Base-by-base conservation (phyloP, 2,797 vertebrate genomes). In the Borostomias antarcticus region DNA sequence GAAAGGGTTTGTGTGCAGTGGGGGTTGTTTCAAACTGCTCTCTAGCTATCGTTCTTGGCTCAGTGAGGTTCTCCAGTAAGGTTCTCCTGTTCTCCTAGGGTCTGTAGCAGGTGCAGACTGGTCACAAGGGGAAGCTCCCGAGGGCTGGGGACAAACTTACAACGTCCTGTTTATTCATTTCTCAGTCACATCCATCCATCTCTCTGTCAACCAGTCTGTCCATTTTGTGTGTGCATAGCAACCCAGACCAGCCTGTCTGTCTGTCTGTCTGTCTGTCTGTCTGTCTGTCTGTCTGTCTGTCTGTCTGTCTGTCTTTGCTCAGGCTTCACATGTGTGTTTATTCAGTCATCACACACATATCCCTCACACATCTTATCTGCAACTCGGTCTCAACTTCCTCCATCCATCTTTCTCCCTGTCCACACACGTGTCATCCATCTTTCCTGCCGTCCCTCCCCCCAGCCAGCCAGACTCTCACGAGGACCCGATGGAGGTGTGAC, bases 351-450 rank as follows among this genome's bases (percentile, higher is more conserved):
- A 47, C 43, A 21, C 40, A 17, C 29, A 28, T 48, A 50, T 50
- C 61, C 33, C 30, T 63, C 47, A 26, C 29, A 19, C 63, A 5
- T 25, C 51, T 47, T 43, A 28, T 58, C 54, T 58, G 32, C 25
- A n/a, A 72, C 62, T 80, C 73, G 1, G 68, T 79, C 77, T 85
- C 78, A 43, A 79, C 77, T 88, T 88, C 85, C 59, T 79, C 73
- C 30, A 51, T 67, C 65, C 30, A 60, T 68, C 57, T 37, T 52
- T 82, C 70, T 68, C 51, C 65, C 84, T 77, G 71, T 72, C 65
- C 67, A 56, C 81, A 73, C 82, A 71, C 84, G 84, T 74, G 77
- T 76, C 87, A 77, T 86, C 84, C 82, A 64, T 89, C 80, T 76
- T 65, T 56, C 47, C 4, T 19, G 63, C 47, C 72, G 66, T 74